A percentile compares a stretch with the other conserved stretches of the same genome.
phyloP scores from a whole-genome alignment of 2,888 invertebrate genomes.

The Linyphia triangularis region DNA sequence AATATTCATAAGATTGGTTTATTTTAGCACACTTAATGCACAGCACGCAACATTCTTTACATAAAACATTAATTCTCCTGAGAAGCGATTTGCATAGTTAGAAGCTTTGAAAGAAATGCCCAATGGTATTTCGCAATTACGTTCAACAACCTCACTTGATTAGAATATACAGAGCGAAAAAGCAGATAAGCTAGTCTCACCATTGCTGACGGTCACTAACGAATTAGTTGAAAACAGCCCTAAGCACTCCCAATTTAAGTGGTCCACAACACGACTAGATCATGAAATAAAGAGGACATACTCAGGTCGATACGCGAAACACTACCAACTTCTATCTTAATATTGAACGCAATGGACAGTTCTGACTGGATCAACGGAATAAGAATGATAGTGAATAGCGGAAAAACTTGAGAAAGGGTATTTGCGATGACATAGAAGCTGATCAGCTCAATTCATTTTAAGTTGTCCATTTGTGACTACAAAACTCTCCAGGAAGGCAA shows the following conservation, averaged over 20 bases:
- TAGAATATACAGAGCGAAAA: constrained; percentile 46
- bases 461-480: constrained; percentile 30
- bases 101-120: too few species aligned
- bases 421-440: constrained; percentile 30
- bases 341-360: not conserved
- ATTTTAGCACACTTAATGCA: not conserved
- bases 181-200: constrained; percentile 7
- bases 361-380: constrained; percentile 4
- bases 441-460: constrained; percentile 7
- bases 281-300: not conserved
- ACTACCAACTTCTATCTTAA: not conserved
- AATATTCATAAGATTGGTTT: not conserved
- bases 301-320: not conserved
- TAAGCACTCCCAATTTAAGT: not conserved
- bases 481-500: constrained; percentile 5
- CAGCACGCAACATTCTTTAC: not conserved
- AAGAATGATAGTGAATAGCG: not conserved
- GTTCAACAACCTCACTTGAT: not conserved
- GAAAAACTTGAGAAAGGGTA: not conserved
- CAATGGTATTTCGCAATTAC: too few species aligned
- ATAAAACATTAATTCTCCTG: not conserved
- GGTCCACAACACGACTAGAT: constrained; percentile 36
- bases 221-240: not conserved
- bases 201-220: not conserved
- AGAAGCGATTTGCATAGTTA: not conserved